Conservation (phyloP, 2,113 vertebrate genomes). For the Heloderma charlesbogerti region DNA sequence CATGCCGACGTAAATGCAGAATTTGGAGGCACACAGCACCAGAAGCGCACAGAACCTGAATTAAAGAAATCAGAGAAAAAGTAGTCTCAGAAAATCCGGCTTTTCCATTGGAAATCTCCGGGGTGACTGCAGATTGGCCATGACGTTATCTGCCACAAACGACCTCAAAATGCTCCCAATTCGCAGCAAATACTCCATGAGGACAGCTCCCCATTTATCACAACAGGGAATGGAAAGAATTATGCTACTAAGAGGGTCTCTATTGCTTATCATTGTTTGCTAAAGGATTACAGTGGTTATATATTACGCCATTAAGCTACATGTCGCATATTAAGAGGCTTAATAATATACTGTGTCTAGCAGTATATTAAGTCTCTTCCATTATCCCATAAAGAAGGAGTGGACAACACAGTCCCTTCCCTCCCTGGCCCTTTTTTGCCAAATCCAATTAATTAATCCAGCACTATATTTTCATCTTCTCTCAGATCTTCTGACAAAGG, state of each 20-base stretch:
- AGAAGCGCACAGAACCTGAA: no score
- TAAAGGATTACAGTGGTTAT: background rate
- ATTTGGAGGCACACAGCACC: no score
- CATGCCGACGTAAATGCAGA: no score
- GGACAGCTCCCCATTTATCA: no score
- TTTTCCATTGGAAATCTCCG: no score
- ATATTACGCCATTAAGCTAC: background rate
- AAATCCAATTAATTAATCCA: background rate
- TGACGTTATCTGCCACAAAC: no score
- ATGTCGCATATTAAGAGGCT: no score
- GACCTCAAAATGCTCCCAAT: no score
- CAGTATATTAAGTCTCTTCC: background rate
- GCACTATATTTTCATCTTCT: background rate
- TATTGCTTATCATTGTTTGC: background rate
- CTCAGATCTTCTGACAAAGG: background rate
- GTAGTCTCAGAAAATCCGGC: no score
- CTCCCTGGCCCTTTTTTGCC: slow-evolving; percentile 49
- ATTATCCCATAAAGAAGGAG: background rate
- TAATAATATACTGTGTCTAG: background rate
- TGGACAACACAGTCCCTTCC: background rate
- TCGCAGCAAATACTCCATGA: no score
- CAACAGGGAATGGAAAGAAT: background rate
- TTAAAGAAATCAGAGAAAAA: no score
- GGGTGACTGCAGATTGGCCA: no score
- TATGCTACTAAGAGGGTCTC: background rate